phyloP scores from a whole-genome alignment of 2,888 invertebrate genomes.

The Eupithecia insigniata region DNA sequence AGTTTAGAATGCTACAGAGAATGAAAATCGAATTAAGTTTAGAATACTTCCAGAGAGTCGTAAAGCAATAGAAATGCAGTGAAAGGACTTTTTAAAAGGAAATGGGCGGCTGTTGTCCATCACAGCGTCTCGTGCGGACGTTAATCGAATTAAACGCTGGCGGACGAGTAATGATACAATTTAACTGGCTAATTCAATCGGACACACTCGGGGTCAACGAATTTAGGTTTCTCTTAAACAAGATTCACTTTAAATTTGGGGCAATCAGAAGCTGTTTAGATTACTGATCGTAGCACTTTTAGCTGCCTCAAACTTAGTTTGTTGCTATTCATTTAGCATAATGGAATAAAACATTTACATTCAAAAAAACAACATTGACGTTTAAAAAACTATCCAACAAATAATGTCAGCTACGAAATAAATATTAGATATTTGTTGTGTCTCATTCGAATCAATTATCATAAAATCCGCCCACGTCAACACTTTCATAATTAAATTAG shows the following conservation, averaged over 20 bases:
- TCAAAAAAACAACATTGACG: not conserved
- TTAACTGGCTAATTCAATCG: conserved; percentile 80
- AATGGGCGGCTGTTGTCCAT: conserved; percentile 56
- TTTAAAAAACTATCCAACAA: not conserved
- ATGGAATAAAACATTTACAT: not conserved
- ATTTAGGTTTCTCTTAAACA: conserved; percentile 71
- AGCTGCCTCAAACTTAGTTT: not conserved
- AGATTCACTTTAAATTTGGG: conserved; percentile 61
- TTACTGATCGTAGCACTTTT: not conserved
- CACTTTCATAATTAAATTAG: conserved; percentile 25
- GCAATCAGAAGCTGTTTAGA: conserved; percentile 43
- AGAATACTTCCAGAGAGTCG: conserved; percentile 15
- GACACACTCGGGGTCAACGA: conserved; percentile 75
- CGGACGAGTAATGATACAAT: conserved; percentile 78
- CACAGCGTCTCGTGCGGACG: conserved; percentile 62
- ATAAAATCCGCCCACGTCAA: conserved; percentile 8
- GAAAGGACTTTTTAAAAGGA: conserved; percentile 57
- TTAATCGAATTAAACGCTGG: conserved; percentile 77
- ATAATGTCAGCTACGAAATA: not conserved
- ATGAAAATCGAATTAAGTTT: conserved; percentile 15
- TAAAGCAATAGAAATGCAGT: conserved; percentile 41
- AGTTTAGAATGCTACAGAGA: conserved; percentile 15
- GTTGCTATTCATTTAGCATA: not conserved
- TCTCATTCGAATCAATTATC: not conserved
- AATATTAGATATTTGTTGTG: not conserved